A percentile compares a stretch with the other conserved stretches of the same genome.
These are phyloP conservation scores for Chionodraco myersi DNA, from an alignment of 2,113 vertebrate species.

Conservation along the genomic window DNA sequence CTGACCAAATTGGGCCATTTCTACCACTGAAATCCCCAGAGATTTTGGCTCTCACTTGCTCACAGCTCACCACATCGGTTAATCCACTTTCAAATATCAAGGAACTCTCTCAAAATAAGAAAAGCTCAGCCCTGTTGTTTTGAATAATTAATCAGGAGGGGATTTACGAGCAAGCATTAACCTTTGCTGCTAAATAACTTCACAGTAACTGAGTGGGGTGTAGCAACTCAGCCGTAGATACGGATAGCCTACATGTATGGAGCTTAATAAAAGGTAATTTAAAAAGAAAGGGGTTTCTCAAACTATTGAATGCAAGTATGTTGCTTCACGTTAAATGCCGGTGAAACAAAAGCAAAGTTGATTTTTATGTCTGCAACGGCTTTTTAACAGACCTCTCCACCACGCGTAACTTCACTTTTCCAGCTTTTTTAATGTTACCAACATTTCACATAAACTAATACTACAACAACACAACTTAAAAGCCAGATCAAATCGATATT, in stretches of 20 bases:
- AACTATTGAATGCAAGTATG: not conserved
- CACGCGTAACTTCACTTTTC: slow-evolving; percentile 1
- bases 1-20: not conserved
- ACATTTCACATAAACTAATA: not conserved
- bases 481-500: not conserved
- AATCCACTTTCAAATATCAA: not conserved
- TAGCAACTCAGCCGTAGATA: not conserved
- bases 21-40: not conserved
- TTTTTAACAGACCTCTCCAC: not conserved
- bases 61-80: not conserved
- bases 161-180: not conserved
- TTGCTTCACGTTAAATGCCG: not conserved
- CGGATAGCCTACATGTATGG: not conserved
- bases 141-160: not conserved
- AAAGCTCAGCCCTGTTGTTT: not conserved
- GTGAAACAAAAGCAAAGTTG: not conserved
- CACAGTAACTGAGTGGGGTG: slow-evolving; percentile 30
- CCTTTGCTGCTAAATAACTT: slow-evolving; percentile 25
- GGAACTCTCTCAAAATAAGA: not conserved
- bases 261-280: not conserved
- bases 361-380: not conserved
- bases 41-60: not conserved
- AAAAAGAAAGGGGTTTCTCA: not conserved
- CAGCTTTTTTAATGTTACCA: not conserved
- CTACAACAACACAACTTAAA: not conserved